These are phyloP conservation scores for Ectemnius cavifrons DNA, from an alignment of 2,888 invertebrate genomes.

Conservation along the genomic window DNA sequence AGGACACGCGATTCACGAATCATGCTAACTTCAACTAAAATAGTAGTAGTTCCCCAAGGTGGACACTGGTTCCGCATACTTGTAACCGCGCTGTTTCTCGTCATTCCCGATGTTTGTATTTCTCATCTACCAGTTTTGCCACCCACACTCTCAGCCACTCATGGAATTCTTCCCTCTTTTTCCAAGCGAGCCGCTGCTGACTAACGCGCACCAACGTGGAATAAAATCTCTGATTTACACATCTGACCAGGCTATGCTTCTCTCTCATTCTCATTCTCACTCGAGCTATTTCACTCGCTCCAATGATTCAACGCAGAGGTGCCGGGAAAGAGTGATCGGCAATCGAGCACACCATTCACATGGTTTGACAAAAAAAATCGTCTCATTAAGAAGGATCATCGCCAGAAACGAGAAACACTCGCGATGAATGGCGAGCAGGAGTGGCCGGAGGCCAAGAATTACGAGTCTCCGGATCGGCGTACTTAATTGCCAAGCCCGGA, in stretches of 20 bases:
- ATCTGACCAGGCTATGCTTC: slow-evolving; percentile 22
- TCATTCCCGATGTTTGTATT: slow-evolving; percentile 71
- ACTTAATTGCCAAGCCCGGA: slow-evolving; percentile 13
- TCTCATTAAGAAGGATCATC: not conserved
- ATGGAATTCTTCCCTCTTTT: slow-evolving; percentile 56
- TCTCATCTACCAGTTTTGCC: slow-evolving; percentile 74
- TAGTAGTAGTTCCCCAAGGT: slow-evolving; percentile 26
- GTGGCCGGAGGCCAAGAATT: too few relatives aligned
- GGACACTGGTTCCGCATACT: slow-evolving; percentile 39
- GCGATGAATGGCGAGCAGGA: too few relatives aligned
- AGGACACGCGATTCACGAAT: slow-evolving; percentile 27
- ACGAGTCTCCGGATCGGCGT: not conserved
- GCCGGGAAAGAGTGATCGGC: slow-evolving; percentile 27
- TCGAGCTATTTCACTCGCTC: slow-evolving; percentile 29
- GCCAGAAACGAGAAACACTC: too few relatives aligned
- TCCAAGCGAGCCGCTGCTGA: slow-evolving; percentile 47
- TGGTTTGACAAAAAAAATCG: slow-evolving; percentile 1
- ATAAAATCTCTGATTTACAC: slow-evolving; percentile 70
- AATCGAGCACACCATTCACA: not conserved
- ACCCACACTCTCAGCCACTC: slow-evolving; percentile 64
- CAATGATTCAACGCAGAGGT: slow-evolving; percentile 32
- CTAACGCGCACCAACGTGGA: slow-evolving; percentile 61
- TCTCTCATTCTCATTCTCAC: slow-evolving; percentile 9
- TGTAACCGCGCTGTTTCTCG: slow-evolving; percentile 44
- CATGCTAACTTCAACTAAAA: not conserved